A percentile compares a stretch with the other conserved stretches of the same genome.
Evolutionary conservation across 2,888 invertebrate genomes (phyloP).

Genomic region (Erynnis tages): DNA sequence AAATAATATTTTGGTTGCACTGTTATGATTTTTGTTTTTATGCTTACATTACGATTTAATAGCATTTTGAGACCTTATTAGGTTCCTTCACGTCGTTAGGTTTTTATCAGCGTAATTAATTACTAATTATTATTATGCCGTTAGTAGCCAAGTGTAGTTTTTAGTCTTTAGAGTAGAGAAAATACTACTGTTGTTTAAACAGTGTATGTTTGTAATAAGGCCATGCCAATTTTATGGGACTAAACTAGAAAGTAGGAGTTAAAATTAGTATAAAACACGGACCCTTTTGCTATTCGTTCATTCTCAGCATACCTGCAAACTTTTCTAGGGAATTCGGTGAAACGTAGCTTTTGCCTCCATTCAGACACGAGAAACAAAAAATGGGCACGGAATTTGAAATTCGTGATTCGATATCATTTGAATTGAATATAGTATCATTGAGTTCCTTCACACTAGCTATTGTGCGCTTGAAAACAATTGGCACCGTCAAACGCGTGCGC

Average conservation of each 20-base stretch:
- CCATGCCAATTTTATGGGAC: no score
- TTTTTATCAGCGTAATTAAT: conserved; percentile 16
- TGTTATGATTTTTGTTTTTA: conserved; percentile 8
- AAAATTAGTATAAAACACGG: no score
- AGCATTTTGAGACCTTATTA: conserved; percentile 32
- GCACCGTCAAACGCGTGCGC: conserved; percentile 29
- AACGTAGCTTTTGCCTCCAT: not conserved
- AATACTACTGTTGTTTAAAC: not conserved
- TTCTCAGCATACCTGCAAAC: not conserved
- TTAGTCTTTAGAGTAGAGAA: not conserved
- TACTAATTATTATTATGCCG: conserved; percentile 10
- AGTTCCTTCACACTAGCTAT: conserved; percentile 52
- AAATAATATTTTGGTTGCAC: conserved; percentile 16
- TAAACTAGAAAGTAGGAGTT: no score
- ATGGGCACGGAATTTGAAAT: conserved; percentile 46
- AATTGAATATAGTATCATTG: conserved; percentile 49
- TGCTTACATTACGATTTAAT: conserved; percentile 29
- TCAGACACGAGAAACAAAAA: conserved; percentile 31
- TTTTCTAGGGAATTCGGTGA: not conserved
- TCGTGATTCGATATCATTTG: conserved; percentile 49
- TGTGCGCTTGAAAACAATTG: conserved; percentile 48
- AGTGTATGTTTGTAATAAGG: no score
- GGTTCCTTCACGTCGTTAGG: conserved; percentile 22
- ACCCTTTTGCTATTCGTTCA: no score
- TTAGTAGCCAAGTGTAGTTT: conserved; percentile 5